Evolutionary conservation across 2,113 vertebrate species (phyloP).

Genomic region (Eptesicus fuscus): DNA sequence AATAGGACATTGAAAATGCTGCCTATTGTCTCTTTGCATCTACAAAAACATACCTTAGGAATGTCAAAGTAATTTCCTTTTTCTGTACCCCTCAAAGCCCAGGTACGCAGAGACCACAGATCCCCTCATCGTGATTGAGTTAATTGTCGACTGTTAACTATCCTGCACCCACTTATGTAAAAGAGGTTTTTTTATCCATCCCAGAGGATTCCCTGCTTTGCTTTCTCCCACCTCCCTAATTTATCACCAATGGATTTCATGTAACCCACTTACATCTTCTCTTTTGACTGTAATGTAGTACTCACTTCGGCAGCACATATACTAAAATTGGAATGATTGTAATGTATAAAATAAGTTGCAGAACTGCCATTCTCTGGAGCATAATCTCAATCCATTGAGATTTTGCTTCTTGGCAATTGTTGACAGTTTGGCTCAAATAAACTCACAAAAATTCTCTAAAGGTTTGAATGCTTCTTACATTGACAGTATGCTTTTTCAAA

Average conservation of each 20-base stretch:
- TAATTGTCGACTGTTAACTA: background rate
- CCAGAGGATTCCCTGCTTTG: background rate
- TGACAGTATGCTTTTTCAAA: background rate
- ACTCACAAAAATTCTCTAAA: background rate
- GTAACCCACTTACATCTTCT: background rate
- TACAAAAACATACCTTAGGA: background rate
- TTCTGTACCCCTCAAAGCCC: background rate
- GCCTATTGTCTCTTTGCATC: background rate
- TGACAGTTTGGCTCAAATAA: background rate
- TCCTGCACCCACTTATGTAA: background rate
- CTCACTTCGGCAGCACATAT: too few species aligned
- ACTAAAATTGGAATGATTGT: background rate
- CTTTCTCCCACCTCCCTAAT: background rate
- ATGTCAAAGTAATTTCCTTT: background rate
- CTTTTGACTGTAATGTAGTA: background rate
- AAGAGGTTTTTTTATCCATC: background rate
- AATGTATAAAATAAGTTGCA: background rate
- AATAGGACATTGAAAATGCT: too few species aligned
- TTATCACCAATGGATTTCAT: background rate
- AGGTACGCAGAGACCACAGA: background rate
- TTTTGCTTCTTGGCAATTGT: background rate
- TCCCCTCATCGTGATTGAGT: background rate
- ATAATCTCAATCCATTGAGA: background rate
- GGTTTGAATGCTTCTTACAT: background rate
- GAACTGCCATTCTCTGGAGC: background rate